Conservation (phyloP, 2,113 vertebrate genomes). For the Petaurus breviceps region DNA sequence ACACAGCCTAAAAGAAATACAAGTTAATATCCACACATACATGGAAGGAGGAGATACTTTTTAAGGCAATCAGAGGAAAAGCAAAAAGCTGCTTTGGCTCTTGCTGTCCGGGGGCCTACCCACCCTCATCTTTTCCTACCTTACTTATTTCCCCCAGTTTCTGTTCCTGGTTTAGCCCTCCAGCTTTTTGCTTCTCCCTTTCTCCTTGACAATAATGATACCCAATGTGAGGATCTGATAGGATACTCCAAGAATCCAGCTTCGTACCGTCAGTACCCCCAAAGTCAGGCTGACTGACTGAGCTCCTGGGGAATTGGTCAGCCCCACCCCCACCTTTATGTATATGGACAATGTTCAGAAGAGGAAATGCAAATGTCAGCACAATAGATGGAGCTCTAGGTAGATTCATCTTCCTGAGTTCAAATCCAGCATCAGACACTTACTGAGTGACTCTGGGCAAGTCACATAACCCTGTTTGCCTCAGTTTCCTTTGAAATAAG, state of each 20-base stretch:
- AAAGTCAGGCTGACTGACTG: not conserved
- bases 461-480: not conserved
- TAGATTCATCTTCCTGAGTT: not conserved
- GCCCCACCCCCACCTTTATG: not conserved
- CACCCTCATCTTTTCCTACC: not conserved
- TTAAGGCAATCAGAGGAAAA: not conserved
- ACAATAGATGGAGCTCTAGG: not conserved
- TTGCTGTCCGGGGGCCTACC: not conserved
- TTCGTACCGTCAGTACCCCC: accelerated
- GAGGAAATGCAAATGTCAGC: not conserved
- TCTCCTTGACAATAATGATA: conserved; percentile 24
- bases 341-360: not conserved
- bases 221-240: conserved; percentile 32
- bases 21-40: not conserved
- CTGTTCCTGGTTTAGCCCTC: not conserved
- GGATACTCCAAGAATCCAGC: not conserved
- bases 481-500: not conserved
- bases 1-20: accelerated
- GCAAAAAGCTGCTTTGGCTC: not conserved
- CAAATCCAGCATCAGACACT: not conserved
- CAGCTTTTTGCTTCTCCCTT: not conserved
- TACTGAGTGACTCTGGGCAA: not conserved
- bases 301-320: not conserved
- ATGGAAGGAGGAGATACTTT: not conserved
- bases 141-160: not conserved